Base-by-base conservation (phyloP, 1,140 invertebrate species). In the Lutraria rhynchaena region DNA sequence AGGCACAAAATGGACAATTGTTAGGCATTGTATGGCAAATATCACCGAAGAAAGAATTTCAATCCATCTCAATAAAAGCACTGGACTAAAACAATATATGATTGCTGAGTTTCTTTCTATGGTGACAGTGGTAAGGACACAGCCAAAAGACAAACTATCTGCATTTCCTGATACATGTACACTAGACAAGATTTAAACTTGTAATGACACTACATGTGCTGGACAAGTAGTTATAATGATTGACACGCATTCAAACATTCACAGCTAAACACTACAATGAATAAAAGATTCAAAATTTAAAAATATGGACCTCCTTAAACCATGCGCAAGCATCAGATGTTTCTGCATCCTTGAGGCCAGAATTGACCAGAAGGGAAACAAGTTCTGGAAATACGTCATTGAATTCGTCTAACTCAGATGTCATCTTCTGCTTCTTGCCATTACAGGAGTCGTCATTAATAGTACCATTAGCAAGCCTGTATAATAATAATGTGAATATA, bases 331-430 rank as follows among this genome's bases (percentile, higher is more conserved):
- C 89, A 76, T 87, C 85, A 41, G 71, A 27, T 46, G 87, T 86
- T 70, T 90, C 87, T 24, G 74, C 11, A 57, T 88, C 82, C 41
- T 88, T 80, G 5, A 84, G 29, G 7, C 86, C 87, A 67, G 69
- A 53, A 41, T 89, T 80, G 19, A 77, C 70, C 0, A 91, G 67
- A 55, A 84, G 71, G 37, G 87, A 81, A 0, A 90, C 80, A 41
- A 91, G 78, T 37, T 84, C 86, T n/a, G 82, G 85, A 73, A 91
- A 91, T n/a, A 90, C 19, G 7, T 71, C 81, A 84, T 91, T 89
- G 85, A 91, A 91, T 55, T 87, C 67, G 49, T 87, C 83, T 3
- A 91, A 76, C 24, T 91, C 88, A 27, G 83, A 67, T 2, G 11
- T 24, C 27, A 63, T 7, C 44, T 65, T 63, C 31, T 31, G 37